Evolutionary conservation across 2,888 invertebrate species (phyloP), one percentile per base, ranked within the genome.

Genomic region (Acrobasis repandana): DNA sequence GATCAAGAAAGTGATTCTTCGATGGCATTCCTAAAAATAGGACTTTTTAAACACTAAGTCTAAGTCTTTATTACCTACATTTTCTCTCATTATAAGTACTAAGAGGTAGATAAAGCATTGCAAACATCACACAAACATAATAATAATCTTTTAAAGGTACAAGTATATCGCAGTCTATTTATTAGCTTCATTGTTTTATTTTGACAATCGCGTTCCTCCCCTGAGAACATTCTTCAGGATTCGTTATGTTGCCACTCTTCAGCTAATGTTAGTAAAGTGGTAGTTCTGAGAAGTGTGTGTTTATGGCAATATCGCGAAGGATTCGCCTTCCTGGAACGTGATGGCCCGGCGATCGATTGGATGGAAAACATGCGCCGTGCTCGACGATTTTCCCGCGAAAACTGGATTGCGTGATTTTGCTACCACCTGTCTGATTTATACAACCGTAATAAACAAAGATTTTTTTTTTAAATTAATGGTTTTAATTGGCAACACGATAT

Each of bases 301-400:
- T 36, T 36, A 54, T 20, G 38, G 38, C 20, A 38, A 54, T 14
- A 54, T 58, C 14, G 36, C 36, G 11, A 36, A 58, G 8, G n/a
- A 43, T 56, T 47, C 46, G n/a, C 20, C 43, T 46, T 38, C 49
- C 58, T 36, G 38, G 49, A 58, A 58, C 49, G 38, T 33, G n/a
- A 5, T 33, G 9, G n/a, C n/a, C n/a, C n/a, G n/a, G 38, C 49
- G 36, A 58, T 58, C 82, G 86, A 86, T 85, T 72, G 63, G 61
- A 28, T 54, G 60, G 49, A 69, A 76, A 75, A 69, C 86, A 82
- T 84, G 86, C 86, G 86, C 83, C 66, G 60, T 80, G 67, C 70
- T 68, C 61, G 11, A 18, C 18, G 18, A 66, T 63, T 76, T 80
- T 78, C 79, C 79, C 83, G 82, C 79, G 75, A 68, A 80, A 80